Evolutionary conservation across 1,140 invertebrate species (phyloP), one percentile per base, ranked within the genome.

Genomic region (Caenorhabditis latens): DNA sequence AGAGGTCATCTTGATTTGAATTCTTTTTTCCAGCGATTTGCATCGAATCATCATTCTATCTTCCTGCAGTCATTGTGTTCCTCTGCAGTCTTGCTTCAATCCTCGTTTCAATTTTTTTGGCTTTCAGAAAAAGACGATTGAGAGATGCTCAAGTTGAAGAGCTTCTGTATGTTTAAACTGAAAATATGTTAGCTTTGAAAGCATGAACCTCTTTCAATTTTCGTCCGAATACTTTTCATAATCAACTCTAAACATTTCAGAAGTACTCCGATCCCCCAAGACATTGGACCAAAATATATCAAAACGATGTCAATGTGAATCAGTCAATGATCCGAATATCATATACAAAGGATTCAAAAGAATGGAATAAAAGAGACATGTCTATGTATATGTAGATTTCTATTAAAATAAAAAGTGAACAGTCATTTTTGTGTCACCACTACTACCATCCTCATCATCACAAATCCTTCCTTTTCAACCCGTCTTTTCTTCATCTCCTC

Each of bases 381-480:
- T 32, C 6, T 63, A 58, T 71, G 46, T 46, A 71, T 71, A 71
- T 79, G 71, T 50, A 79, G 71, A 79, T 79, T 79, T 79, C 11
- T 79, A 53, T 24, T 53, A 63, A 43, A 75, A 79, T 79, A 79
- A 79, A 79, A 79, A 79, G 71, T 79, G 46, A 79, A 79, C 71
- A 79, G 46, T 50, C 71, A 79, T 79, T 63, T 84, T 48, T 53
- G 43, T 61, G 58, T 84, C 55, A 55, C n/a, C 75, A 82, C 16
- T 32, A 50, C 42, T 14, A 46, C 71, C 14, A 75, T 75, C 71
- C 21, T 50, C 42, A 58, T 57, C 55, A 57, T 32, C 46, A 48
- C 71, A 43, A 53, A 21, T 79, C 71, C 71, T 16, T 75, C 40
- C 42, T n/a, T 75, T 43, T 75, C 42, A 71, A n/a, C 65, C 32